These are phyloP conservation scores for Crotophaga sulcirostris DNA, from an alignment of 2,113 vertebrate genomes.

Conservation along the genomic window DNA sequence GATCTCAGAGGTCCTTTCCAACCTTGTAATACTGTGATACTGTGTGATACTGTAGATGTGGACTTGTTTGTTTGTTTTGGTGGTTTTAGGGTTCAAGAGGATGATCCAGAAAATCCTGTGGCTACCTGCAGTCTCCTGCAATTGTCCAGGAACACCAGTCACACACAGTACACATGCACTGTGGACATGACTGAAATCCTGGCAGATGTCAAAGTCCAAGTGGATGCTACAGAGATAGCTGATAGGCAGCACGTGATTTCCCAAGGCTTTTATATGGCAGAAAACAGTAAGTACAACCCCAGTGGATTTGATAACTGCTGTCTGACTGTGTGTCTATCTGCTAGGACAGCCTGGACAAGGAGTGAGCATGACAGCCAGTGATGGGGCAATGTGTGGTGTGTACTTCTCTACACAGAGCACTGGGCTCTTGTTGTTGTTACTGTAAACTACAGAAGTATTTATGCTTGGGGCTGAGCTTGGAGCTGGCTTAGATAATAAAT, in stretches of 20 bases:
- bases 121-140: conserved; percentile 61
- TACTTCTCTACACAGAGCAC: neutral
- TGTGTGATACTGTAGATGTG: no score
- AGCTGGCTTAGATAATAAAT: neutral
- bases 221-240: conserved; percentile 32
- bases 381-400: neutral
- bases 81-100: conserved; percentile 38
- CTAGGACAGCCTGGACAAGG: neutral
- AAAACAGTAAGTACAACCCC: conserved; percentile 68
- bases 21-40: no score
- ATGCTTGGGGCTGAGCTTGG: neutral
- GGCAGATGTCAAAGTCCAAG: conserved; percentile 44
- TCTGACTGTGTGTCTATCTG: neutral
- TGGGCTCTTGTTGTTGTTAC: neutral
- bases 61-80: neutral
- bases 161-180: conserved; percentile 43
- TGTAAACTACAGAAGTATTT: neutral
- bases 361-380: neutral
- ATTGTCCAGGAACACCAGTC: conserved; percentile 29
- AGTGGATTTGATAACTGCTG: neutral
- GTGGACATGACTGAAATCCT: conserved; percentile 57
- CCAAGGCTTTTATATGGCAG: conserved; percentile 55
- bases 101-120: neutral
- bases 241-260: neutral
- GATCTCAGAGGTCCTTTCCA: no score